Base-by-base conservation (phyloP, 2,888 invertebrate genomes). In the Bibio marci region DNA sequence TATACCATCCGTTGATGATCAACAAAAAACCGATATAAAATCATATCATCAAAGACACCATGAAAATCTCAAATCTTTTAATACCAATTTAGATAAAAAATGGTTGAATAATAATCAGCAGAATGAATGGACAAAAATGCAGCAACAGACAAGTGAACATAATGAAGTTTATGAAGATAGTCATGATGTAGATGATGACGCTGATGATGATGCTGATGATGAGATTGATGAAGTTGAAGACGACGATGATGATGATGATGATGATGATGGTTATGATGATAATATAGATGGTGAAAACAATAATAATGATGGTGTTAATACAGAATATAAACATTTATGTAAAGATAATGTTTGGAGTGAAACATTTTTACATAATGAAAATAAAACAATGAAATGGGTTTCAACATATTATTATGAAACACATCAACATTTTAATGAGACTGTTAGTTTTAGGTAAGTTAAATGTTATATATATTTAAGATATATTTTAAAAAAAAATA, bases 391-490 rank as follows among this genome's bases (percentile, higher is more conserved):
- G 28, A 30, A 37, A 18, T 30, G 30, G 30, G 28, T 37, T 30
- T 37, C 19, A 37, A 22, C 27, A 22, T 6, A 22, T 22, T n/a
- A n/a, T n/a, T 4, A 22, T 22, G 22, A 22, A 22, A 22, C 22
- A 22, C 22, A 22, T 6, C 22, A 22, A 22, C 22, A 22, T 22
- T 22, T 22, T 22, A 37, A 37, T 22, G 28, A 37, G 37, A 37
- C 37, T 37, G 37, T 37, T 37, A 37, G 30, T 30, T 37, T 37
- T 37, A 37, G 37, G 37, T 37, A 13, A 4, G 37, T 37, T 22
- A 22, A 22, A 22, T 22, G 22, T 22, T n/a, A n/a, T n/a, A n/a
- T n/a, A n/a, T n/a, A n/a, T n/a, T n/a, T n/a, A n/a, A n/a, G n/a
- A n/a, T n/a, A n/a, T n/a, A n/a, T n/a, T n/a, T n/a, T n/a, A n/a